These are phyloP conservation scores for Agelaius phoeniceus DNA, from an alignment of 2,113 vertebrate genomes.

Conservation along the genomic window DNA sequence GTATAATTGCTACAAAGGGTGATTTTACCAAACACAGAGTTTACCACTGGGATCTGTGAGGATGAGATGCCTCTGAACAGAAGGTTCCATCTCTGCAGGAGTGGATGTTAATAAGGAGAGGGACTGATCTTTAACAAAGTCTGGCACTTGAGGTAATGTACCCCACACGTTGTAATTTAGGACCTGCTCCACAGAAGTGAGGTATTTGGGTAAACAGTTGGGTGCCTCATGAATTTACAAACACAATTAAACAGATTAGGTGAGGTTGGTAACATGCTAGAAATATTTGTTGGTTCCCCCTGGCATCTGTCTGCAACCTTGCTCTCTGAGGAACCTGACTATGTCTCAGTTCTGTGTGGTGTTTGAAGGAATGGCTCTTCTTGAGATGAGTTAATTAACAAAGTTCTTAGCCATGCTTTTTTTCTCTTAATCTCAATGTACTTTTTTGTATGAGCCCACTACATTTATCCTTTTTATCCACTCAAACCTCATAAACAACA, in stretches of 20 bases:
- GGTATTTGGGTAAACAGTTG: constrained; percentile 8
- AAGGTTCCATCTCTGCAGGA: constrained; percentile 8
- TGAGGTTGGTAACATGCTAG: not conserved
- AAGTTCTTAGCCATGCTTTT: not conserved
- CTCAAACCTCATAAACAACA: not conserved
- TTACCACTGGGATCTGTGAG: not conserved
- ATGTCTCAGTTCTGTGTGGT: not conserved
- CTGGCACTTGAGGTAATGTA: not conserved
- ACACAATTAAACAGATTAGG: constrained; percentile 24
- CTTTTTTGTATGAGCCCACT: not conserved
- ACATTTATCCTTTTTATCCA: not conserved
- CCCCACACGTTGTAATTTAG: not conserved
- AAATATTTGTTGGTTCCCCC: constrained; percentile 19
- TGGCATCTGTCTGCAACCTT: not conserved
- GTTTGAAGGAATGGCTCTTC: not conserved
- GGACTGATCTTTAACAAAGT: not conserved
- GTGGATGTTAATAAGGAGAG: not conserved
- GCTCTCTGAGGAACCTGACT: not conserved
- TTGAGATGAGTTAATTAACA: constrained; percentile 8
- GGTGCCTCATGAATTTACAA: constrained; percentile 37
- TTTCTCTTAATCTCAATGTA: not conserved
- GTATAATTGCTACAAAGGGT: not conserved
- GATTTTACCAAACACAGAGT: not conserved
- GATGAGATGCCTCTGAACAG: not conserved
- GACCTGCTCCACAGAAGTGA: not conserved